These are phyloP conservation scores for Spizella passerina DNA, from an alignment of 2,797 vertebrate species.

Conservation along the genomic window DNA sequence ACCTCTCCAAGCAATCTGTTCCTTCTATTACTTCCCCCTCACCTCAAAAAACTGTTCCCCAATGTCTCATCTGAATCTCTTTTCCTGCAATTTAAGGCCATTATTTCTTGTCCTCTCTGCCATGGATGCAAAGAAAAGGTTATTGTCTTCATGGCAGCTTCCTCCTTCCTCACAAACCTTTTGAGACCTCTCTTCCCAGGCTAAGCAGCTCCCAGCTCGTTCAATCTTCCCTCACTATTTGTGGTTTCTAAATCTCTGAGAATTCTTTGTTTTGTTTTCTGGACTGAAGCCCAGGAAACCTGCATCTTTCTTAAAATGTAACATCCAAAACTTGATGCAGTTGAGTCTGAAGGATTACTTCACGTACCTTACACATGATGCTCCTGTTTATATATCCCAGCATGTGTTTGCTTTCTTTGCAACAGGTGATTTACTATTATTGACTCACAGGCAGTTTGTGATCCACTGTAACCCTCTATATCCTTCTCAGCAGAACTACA, in stretches of 20 bases:
- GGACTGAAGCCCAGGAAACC: not conserved
- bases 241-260: not conserved
- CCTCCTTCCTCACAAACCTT: not conserved
- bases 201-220: not conserved
- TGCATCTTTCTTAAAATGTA: not conserved
- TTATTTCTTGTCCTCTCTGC: not conserved
- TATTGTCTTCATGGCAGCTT: not conserved
- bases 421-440: conserved; percentile 18
- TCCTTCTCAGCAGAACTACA: not conserved
- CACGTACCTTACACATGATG: not conserved
- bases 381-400: not conserved
- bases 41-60: conserved; percentile 25
- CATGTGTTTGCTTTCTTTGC: not conserved
- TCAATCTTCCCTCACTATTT: not conserved
- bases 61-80: conserved; percentile 44
- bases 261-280: not conserved
- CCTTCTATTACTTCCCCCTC: not conserved
- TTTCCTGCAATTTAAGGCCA: conserved; percentile 12
- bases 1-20: conserved; percentile 15
- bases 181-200: not conserved
- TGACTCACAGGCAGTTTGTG: conserved; percentile 1
- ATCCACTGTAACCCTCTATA: not conserved
- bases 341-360: not conserved
- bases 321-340: not conserved
- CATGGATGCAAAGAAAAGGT: not conserved